phyloP scores from a whole-genome alignment of 2,113 vertebrate genomes.

The Catharus minimus region DNA sequence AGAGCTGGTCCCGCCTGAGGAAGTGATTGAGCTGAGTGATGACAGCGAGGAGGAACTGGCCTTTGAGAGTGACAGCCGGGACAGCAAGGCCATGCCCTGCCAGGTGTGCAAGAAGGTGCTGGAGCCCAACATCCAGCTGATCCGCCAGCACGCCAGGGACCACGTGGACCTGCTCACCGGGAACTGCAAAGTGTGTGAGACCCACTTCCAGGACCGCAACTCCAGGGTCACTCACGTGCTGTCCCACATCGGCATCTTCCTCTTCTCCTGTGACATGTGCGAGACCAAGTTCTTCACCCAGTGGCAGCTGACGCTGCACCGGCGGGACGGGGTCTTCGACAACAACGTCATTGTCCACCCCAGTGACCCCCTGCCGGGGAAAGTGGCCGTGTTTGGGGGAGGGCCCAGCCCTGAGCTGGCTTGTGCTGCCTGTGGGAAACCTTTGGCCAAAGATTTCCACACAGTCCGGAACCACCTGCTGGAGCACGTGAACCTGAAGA shows the following conservation, averaged over 20 bases:
- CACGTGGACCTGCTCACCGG: conserved; percentile 85
- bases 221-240: conserved; percentile 84
- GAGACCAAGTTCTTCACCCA: conserved; percentile 90
- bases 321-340: conserved; percentile 79
- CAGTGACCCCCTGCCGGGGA: conserved; percentile 64
- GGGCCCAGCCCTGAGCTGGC: conserved; percentile 72
- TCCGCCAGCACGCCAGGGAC: conserved; percentile 84
- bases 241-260: conserved; percentile 89
- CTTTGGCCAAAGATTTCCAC: conserved; percentile 88
- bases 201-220: conserved; percentile 84
- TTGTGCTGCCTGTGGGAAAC: conserved; percentile 83
- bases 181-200: conserved; percentile 86
- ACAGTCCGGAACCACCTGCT: conserved; percentile 85
- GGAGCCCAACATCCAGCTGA: conserved; percentile 82
- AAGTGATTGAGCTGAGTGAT: conserved; percentile 93
- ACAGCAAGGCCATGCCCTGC: conserved; percentile 80
- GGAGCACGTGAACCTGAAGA: conserved; percentile 85
- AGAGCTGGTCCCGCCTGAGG: conserved; percentile 81
- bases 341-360: conserved; percentile 81
- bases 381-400: conserved; percentile 61
- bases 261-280: conserved; percentile 95
- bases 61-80: conserved; percentile 77
- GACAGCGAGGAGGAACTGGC: conserved; percentile 92
- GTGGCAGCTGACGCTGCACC: conserved; percentile 88
- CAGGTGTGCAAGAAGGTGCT: conserved; percentile 86